phyloP scores from a whole-genome alignment of 2,113 vertebrate species.

The Corythaixoides concolor region DNA sequence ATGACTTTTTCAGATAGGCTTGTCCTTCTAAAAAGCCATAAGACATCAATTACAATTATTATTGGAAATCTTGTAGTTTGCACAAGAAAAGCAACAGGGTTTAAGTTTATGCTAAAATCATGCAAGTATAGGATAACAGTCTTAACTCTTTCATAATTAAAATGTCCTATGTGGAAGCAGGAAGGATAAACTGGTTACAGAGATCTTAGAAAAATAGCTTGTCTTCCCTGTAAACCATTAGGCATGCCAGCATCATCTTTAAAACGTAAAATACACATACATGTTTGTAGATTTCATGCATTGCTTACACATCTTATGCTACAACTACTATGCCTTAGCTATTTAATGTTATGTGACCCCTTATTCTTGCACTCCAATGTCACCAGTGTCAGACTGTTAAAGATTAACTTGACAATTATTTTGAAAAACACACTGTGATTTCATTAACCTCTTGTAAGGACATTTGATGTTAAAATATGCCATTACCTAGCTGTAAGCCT shows the following conservation, averaged over 20 bases:
- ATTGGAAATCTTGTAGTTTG: not conserved
- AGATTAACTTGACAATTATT: not conserved
- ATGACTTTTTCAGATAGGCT: not conserved
- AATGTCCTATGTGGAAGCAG: not conserved
- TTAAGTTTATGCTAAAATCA: not conserved
- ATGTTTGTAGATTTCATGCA: not conserved
- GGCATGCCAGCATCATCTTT: not conserved
- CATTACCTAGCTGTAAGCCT: not conserved
- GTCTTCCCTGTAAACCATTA: not conserved
- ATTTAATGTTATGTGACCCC: not conserved
- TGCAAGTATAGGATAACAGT: not conserved
- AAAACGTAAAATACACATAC: not conserved
- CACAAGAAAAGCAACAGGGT: not conserved
- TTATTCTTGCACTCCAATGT: not conserved
- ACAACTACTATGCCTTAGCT: not conserved
- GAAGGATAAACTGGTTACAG: not conserved
- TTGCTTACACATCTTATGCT: not conserved
- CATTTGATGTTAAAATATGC: not conserved
- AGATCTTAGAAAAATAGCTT: not conserved
- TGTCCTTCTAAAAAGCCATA: not conserved
- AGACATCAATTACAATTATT: not conserved
- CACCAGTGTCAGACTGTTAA: not conserved
- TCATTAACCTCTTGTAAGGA: slow-evolving; percentile 36
- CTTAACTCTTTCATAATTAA: not conserved
- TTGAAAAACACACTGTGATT: not conserved